phyloP scores from a whole-genome alignment of 2,797 vertebrate genomes.

The Sebastes wilsoni region DNA sequence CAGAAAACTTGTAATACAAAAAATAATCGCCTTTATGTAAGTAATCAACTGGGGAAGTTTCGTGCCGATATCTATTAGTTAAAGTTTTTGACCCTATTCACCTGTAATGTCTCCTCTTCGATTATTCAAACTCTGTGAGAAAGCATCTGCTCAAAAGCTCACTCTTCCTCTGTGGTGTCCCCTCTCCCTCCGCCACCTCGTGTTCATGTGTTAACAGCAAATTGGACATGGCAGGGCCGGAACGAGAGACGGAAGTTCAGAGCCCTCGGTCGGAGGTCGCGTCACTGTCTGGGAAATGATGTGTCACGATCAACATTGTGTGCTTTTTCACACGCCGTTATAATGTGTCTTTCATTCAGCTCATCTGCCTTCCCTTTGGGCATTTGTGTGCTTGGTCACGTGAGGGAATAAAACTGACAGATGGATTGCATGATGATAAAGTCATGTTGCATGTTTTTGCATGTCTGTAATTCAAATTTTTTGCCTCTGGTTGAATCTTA shows the following conservation, averaged over 20 bases:
- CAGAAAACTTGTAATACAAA: no score
- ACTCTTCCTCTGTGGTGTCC: slow-evolving; percentile 52
- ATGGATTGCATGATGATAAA: neutral
- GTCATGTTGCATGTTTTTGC: neutral
- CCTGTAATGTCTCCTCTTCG: no score
- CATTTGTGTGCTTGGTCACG: neutral
- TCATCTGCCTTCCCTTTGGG: neutral
- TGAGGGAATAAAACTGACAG: neutral
- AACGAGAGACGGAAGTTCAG: slow-evolving; percentile 67
- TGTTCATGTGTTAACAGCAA: slow-evolving; percentile 54
- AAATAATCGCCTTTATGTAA: no score
- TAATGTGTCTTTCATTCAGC: neutral
- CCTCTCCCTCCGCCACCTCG: slow-evolving; percentile 64
- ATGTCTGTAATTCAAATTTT: neutral
- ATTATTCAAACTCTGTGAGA: slow-evolving; percentile 6
- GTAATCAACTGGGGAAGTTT: no score
- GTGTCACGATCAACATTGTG: slow-evolving; percentile 15
- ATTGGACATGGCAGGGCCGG: slow-evolving; percentile 69
- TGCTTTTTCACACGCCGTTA: slow-evolving; percentile 35
- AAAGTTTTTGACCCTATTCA: no score
- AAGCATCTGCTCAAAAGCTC: neutral
- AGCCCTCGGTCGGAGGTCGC: slow-evolving; percentile 69
- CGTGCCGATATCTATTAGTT: no score
- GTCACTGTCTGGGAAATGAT: slow-evolving; percentile 59
- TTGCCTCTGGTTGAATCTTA: neutral